Conservation (phyloP, 2,797 vertebrate species). For the Melanotaenia maccullochi region DNA sequence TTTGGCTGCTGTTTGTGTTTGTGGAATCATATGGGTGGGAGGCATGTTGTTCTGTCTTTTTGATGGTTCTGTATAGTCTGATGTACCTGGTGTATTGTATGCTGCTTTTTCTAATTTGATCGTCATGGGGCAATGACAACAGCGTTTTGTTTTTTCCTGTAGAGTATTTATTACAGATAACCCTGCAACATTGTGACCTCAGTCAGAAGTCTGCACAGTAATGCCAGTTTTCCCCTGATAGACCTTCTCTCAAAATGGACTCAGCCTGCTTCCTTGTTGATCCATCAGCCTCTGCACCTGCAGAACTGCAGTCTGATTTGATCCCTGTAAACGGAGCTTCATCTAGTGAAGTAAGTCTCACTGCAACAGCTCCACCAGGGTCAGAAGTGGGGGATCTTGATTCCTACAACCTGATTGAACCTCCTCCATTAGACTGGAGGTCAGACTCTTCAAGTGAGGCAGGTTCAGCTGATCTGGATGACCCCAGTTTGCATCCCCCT, state of each 20-base stretch:
- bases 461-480: conserved; percentile 68
- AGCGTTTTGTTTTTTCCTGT: neutral
- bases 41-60: neutral
- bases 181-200: conserved; percentile 3
- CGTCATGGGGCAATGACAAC: conserved; percentile 2
- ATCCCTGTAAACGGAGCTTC: conserved; percentile 1
- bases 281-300: conserved; percentile 12
- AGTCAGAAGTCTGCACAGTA: neutral
- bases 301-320: conserved; percentile 8
- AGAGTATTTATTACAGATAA: conserved; percentile 2
- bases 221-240: conserved; percentile 27
- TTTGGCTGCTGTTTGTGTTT: neutral
- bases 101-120: conserved; percentile 32
- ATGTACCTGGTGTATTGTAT: neutral
- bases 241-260: conserved; percentile 62
- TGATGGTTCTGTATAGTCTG: neutral
- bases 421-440: conserved; percentile 86
- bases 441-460: conserved; percentile 83
- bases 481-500: conserved; percentile 49
- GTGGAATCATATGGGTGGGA: neutral
- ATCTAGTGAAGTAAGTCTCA: neutral
- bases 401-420: conserved; percentile 75
- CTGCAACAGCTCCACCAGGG: neutral
- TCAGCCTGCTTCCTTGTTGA: conserved; percentile 35
- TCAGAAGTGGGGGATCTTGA: conserved; percentile 73